These are phyloP conservation scores for Bujurquina vittata DNA, from an alignment of 2,113 vertebrate species.

Conservation along the genomic window DNA sequence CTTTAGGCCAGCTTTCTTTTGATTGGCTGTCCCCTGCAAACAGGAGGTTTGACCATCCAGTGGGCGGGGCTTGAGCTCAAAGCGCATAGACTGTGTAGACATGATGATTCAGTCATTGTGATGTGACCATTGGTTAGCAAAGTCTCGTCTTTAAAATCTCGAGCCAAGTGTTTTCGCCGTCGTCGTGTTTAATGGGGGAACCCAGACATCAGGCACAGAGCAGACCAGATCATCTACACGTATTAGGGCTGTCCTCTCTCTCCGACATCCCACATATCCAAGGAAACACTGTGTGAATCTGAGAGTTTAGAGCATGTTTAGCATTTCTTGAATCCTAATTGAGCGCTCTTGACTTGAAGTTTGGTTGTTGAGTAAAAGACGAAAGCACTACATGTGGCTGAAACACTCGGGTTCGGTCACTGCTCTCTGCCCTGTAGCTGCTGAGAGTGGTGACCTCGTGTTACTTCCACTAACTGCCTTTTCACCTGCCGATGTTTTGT, in stretches of 20 bases:
- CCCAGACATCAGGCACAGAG: background rate
- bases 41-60: background rate
- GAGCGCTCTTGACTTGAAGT: background rate
- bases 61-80: background rate
- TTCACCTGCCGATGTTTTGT: background rate
- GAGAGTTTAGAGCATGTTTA: background rate
- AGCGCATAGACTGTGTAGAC: background rate
- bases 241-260: background rate
- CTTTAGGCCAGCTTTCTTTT: background rate
- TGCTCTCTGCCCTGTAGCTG: background rate
- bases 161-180: too few species aligned
- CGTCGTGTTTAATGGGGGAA: background rate
- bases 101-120: too few species aligned
- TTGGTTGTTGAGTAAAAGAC: background rate
- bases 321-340: background rate
- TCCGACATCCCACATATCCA: background rate
- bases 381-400: background rate
- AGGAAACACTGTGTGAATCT: background rate
- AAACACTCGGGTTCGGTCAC: conserved; percentile 32
- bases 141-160: too few species aligned
- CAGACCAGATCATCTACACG: background rate
- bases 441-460: background rate
- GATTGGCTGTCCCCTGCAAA: background rate
- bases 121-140: too few species aligned
- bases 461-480: conserved; percentile 15